Conservation (phyloP, 2,797 vertebrate species). For the Muraenolepis orangiensis region DNA sequence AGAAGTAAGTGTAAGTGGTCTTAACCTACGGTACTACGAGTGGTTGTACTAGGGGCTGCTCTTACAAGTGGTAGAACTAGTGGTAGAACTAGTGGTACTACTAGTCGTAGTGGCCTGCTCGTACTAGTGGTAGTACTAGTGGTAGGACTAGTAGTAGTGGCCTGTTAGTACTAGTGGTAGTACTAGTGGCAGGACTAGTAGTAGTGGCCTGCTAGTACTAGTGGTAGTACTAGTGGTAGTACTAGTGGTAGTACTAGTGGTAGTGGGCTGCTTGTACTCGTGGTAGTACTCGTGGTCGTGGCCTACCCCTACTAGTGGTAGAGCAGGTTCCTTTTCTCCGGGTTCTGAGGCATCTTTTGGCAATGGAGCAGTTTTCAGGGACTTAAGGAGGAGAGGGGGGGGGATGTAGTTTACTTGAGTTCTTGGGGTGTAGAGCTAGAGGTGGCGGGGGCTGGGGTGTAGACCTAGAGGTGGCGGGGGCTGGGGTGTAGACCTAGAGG, state of each 20-base stretch:
- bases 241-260: too few relatives aligned
- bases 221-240: neutral
- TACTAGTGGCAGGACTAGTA: too few relatives aligned
- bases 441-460: too few relatives aligned
- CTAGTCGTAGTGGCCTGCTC: neutral
- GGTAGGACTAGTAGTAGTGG: neutral
- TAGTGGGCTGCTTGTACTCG: too few relatives aligned
- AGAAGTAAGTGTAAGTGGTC: too few relatives aligned
- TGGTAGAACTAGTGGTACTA: neutral
- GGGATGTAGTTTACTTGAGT: conserved; percentile 26
- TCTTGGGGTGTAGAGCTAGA: conserved; percentile 46
- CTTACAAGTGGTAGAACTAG: neutral
- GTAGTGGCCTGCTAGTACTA: too few relatives aligned
- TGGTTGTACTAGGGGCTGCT: too few relatives aligned
- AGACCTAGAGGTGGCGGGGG: too few relatives aligned
- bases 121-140: neutral
- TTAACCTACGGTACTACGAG: too few relatives aligned
- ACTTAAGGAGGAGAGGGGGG: conserved; percentile 6
- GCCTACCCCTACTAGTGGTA: neutral
- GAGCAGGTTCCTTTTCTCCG: neutral
- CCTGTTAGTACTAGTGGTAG: too few relatives aligned
- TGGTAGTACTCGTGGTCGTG: neutral
- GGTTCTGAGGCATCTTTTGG: conserved; percentile 72
- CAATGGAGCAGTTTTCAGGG: conserved; percentile 54
- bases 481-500: too few relatives aligned